Percentiles rank a stretch among this genome's conserved stretches.
Evolutionary conservation across 1,140 invertebrate genomes (phyloP).

Genomic region (Bombus terrestris): DNA sequence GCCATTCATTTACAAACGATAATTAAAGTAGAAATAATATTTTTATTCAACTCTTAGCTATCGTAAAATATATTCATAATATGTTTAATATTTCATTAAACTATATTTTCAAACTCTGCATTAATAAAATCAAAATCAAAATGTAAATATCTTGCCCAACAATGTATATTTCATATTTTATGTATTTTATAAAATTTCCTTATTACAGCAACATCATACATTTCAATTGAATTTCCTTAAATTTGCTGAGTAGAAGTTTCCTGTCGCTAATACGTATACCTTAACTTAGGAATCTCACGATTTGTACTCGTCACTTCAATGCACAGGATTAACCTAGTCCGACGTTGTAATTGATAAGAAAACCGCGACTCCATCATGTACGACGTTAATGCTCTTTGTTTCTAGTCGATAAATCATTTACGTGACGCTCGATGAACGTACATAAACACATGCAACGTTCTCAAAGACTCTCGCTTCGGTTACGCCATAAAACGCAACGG

Average conservation of each 20-base stretch:
- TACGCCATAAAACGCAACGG: conserved; percentile 52
- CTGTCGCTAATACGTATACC: no score
- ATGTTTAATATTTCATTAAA: background rate
- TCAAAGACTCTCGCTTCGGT: conserved; percentile 44
- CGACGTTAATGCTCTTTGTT: conserved; percentile 45
- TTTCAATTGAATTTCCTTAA: no score
- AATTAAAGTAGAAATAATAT: background rate
- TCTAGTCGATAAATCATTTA: conserved; percentile 57
- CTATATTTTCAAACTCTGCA: background rate
- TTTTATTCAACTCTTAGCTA: no score
- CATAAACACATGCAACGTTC: conserved; percentile 51
- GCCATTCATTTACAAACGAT: background rate
- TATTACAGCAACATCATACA: no score
- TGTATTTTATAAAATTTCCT: background rate
- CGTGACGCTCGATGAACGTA: conserved; percentile 40
- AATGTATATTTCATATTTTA: no score
- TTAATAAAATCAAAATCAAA: no score
- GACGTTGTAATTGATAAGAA: background rate
- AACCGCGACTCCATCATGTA: no score
- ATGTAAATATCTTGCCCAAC: background rate
- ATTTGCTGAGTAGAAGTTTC: no score
- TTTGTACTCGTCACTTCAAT: background rate
- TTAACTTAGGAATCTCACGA: background rate
- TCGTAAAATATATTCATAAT: no score
- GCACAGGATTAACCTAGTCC: no score